Conservation (phyloP, 2,797 vertebrate species). For the Gobionotothen gibberifrons region DNA sequence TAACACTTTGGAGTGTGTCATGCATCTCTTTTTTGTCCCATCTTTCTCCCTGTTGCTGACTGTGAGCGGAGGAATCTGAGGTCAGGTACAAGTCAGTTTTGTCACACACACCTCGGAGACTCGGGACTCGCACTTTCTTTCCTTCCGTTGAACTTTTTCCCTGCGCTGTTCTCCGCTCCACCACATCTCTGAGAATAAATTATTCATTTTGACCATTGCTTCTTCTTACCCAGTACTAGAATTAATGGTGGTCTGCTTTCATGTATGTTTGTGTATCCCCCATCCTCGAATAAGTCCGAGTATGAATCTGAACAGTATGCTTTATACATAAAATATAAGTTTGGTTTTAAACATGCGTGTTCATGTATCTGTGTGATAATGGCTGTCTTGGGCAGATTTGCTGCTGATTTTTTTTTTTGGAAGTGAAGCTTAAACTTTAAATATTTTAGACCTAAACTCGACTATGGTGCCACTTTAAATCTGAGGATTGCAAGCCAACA, state of each 20-base stretch:
- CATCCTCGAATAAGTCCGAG: neutral
- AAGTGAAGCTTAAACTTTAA: constrained; percentile 6
- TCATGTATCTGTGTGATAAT: neutral
- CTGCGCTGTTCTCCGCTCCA: constrained; percentile 1
- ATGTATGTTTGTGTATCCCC: neutral
- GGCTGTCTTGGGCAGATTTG: neutral
- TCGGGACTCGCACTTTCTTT: neutral
- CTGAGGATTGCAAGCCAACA: neutral
- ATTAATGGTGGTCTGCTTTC: neutral
- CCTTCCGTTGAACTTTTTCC: constrained; percentile 1
- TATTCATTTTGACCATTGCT: constrained; percentile 41
- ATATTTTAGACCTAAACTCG: constrained; percentile 4
- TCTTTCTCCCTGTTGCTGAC: constrained; percentile 3
- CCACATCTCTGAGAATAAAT: constrained; percentile 43
- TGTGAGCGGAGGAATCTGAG: constrained; percentile 24
- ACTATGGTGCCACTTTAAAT: neutral
- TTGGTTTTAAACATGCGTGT: neutral
- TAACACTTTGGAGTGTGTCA: constrained; percentile 4
- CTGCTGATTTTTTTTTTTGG: neutral
- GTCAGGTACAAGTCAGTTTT: constrained; percentile 50
- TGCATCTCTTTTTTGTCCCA: constrained; percentile 5
- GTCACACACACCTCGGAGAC: constrained; percentile 43
- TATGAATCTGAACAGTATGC: no score
- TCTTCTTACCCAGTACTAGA: constrained; percentile 6
- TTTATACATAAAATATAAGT: neutral